phyloP scores from a whole-genome alignment of 2,797 vertebrate species.

The Micropoecilia bifurca region DNA sequence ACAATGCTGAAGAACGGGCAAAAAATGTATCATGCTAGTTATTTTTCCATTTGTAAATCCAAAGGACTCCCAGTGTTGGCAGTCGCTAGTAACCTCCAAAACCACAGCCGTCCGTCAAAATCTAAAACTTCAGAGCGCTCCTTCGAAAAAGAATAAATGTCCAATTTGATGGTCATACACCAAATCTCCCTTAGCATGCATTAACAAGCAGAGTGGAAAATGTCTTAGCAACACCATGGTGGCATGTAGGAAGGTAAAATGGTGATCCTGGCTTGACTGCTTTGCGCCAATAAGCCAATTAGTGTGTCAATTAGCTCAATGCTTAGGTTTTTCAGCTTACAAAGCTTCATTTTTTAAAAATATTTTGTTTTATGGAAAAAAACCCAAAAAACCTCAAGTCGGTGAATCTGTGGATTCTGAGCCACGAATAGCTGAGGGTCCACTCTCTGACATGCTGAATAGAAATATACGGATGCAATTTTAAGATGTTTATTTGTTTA shows the following conservation, averaged over 20 bases:
- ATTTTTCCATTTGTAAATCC: background rate
- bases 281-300: background rate
- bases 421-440: background rate
- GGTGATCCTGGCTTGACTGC: background rate
- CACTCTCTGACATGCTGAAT: background rate
- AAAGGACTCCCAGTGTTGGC: background rate
- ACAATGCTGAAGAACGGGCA: background rate
- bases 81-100: background rate
- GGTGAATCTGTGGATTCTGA: background rate
- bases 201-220: background rate
- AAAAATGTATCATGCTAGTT: background rate
- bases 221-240: background rate
- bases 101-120: too few species aligned
- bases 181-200: background rate
- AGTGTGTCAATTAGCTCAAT: background rate
- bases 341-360: background rate
- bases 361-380: background rate
- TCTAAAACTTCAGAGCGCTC: background rate
- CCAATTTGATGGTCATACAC: background rate
- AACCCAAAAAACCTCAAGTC: background rate
- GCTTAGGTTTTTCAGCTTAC: background rate
- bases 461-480: too few species aligned
- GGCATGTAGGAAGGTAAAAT: background rate
- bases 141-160: background rate
- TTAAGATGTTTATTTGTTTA: background rate